phyloP scores from a whole-genome alignment of 2,888 invertebrate species.

The Scaeva pyrastri region DNA sequence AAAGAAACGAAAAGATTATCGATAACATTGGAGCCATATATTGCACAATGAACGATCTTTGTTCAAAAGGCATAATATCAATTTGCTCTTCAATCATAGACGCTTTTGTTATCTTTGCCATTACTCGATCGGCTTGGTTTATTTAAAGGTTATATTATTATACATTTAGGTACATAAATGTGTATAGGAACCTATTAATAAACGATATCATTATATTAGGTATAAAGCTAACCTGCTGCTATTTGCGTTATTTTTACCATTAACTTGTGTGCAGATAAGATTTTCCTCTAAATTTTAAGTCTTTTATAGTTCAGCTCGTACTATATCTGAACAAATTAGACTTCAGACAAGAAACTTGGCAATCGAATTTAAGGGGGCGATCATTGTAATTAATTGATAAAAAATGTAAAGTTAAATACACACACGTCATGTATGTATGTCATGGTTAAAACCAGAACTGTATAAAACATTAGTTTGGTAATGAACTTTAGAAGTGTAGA shows the following conservation, averaged over 20 bases:
- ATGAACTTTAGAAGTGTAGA: too few relatives aligned
- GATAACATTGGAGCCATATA: constrained; percentile 50
- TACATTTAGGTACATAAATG: too few relatives aligned
- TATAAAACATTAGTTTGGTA: too few relatives aligned
- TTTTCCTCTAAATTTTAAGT: constrained; percentile 40
- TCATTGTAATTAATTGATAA: too few relatives aligned
- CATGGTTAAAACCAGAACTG: too few relatives aligned
- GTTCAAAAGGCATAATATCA: constrained; percentile 35
- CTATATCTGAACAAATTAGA: not conserved
- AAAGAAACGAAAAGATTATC: constrained; percentile 15
- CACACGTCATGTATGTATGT: too few relatives aligned
- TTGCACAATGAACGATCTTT: constrained; percentile 71
- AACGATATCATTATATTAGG: constrained; percentile 70
- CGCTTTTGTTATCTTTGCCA: constrained; percentile 53
- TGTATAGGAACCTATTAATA: constrained; percentile 38
- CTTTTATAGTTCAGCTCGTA: not conserved
- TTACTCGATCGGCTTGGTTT: constrained; percentile 66
- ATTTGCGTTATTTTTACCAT: constrained; percentile 66
- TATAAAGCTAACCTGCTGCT: constrained; percentile 73
- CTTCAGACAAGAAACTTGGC: not conserved
- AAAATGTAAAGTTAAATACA: too few relatives aligned
- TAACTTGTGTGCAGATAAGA: constrained; percentile 49
- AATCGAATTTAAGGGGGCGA: not conserved
- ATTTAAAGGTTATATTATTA: constrained; percentile 27
- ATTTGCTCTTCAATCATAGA: constrained; percentile 70